phyloP scores from a whole-genome alignment of 2,113 vertebrate species.

The Phyllopteryx taeniolatus region DNA sequence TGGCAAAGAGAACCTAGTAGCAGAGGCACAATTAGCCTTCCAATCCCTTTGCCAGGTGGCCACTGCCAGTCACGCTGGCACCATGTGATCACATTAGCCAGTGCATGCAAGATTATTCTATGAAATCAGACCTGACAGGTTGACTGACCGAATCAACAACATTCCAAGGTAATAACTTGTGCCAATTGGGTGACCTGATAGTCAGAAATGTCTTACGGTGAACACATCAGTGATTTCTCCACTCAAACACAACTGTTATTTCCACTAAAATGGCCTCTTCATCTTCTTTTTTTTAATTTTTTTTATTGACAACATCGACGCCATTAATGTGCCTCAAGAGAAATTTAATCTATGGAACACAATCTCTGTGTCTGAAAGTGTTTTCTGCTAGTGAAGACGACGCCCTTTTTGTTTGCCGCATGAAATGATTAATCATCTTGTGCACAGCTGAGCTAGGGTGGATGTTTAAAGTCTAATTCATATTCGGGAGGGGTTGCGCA shows the following conservation, averaged over 20 bases:
- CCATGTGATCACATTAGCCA: constrained; percentile 19
- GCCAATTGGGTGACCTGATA: neutral
- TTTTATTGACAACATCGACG: neutral
- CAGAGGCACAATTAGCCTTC: constrained; percentile 43
- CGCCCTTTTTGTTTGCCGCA: constrained; percentile 29
- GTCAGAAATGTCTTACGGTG: neutral
- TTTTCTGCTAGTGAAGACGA: constrained; percentile 5
- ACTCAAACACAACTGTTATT: neutral
- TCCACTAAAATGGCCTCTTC: neutral
- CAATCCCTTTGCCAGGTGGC: constrained; percentile 36
- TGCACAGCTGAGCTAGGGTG: constrained; percentile 16
- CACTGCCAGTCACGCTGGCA: constrained; percentile 21
- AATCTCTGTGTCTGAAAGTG: constrained; percentile 14
- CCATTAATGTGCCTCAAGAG: constrained; percentile 9
- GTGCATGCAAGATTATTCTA: neutral
- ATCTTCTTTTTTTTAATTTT: neutral
- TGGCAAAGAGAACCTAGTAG: constrained; percentile 22
- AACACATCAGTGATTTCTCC: neutral
- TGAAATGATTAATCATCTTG: constrained; percentile 42
- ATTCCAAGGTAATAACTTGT: neutral
- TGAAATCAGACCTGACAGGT: constrained; percentile 12
- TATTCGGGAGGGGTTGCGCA: constrained; percentile 41
- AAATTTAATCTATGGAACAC: neutral
- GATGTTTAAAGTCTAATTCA: constrained; percentile 43
- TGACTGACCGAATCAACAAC: constrained; percentile 11